Conservation (phyloP, 2,797 vertebrate species). For the Neosilurus mollespiculum region DNA sequence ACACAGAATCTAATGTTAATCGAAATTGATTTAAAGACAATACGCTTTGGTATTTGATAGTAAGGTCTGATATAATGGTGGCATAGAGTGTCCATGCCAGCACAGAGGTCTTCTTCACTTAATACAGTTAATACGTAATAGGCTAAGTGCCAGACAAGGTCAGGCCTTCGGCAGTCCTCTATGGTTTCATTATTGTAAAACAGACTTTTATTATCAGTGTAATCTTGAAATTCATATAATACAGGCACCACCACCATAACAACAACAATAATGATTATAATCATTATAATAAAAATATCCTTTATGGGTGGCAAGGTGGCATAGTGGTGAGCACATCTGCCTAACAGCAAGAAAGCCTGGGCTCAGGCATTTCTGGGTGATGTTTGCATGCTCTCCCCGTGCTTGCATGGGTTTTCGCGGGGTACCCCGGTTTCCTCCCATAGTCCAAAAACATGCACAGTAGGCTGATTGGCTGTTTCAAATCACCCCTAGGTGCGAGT, state of each 20-base stretch:
- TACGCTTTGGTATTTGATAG: conserved; percentile 63
- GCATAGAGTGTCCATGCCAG: conserved; percentile 48
- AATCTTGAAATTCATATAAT: conserved; percentile 14
- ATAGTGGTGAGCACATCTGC: no score
- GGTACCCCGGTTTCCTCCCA: no score
- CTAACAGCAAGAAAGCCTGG: no score
- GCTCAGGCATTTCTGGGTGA: no score
- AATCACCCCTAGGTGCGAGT: no score
- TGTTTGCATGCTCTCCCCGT: no score
- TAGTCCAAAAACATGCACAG: no score
- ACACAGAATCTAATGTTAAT: conserved; percentile 55
- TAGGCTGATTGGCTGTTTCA: no score
- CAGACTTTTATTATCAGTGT: conserved; percentile 37
- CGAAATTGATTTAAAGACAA: conserved; percentile 61
- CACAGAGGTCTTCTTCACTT: conserved; percentile 56
- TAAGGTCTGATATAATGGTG: conserved; percentile 43
- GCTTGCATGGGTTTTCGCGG: no score
- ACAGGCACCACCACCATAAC: not conserved
- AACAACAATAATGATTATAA: no score
- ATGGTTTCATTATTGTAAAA: conserved; percentile 40
- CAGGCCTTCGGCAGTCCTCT: conserved; percentile 47
- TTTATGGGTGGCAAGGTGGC: no score
- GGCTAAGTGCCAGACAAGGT: conserved; percentile 58
- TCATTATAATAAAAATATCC: no score
- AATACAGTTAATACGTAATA: conserved; percentile 59